Base-by-base conservation (phyloP, 2,888 invertebrate genomes). In the Ecliptopera silaceata region DNA sequence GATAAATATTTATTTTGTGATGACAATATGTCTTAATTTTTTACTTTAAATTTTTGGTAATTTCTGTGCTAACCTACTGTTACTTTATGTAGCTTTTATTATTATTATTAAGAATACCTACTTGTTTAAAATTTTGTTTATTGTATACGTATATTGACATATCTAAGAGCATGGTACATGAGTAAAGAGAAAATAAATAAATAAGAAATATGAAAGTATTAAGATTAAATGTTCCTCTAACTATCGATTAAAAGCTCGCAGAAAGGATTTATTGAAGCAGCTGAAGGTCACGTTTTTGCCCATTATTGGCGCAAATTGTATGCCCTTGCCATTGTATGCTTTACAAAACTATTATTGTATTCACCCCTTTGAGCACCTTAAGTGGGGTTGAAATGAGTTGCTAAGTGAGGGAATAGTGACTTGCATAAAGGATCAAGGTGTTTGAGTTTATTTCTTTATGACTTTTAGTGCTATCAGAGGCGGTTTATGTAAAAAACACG, bases 241-340 rank as follows among this genome's bases (percentile, higher is more conserved):
- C 71, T 69, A 79, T 80, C 80, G 76, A 82, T 81, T 76, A 74
- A 73, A 78, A 77, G 77, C 70, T 77, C 71, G 74, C 72, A 77
- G 69, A 84, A 82, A 76, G 76, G 79, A 75, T 84, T 80, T 81
- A 82, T 81, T 79, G 81, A 77, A 72, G 72, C 73, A 77, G 66
- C 74, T 73, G 75, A 85, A 87, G 88, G 88, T 84, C 81, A 79
- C 77, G 74, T 77, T 76, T 57, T 73, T 72, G 63, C 63, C 77
- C 75, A 78, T 82, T 83, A 81, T 79, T 71, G 70, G 61, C 61
- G 70, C 67, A 77, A 79, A 75, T 77, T 78, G 75, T 77, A 75
- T 75, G 49, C 62, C 59, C 58, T 68, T 70, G 74, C 70, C 59
- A 56, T 68, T 70, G 74, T 69, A 69, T 68, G 70, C 70, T 70